Evolutionary conservation across 2,113 vertebrate species (phyloP), one percentile per base, ranked within the genome.

Genomic region (Caretta caretta): DNA sequence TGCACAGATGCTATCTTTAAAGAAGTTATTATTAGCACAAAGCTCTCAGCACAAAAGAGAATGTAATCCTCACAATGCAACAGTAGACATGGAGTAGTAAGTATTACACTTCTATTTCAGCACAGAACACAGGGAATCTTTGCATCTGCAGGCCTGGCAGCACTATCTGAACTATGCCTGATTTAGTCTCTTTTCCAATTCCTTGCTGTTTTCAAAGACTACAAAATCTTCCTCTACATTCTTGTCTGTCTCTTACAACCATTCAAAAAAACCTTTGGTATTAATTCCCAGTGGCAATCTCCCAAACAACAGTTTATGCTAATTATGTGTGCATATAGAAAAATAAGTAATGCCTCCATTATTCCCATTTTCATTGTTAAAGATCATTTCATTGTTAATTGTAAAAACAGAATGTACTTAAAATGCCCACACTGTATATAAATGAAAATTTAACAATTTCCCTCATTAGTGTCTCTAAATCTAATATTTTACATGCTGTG

Each of bases 401-500:
- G 11, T 56, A n/a, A 91, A 95, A 90, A 56, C 6, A 80, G 17
- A 69, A 80, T 81, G 57, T 48, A 54, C 48, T 92, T 93, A 11
- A 93, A 90, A 88, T 83, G 46, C 4, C 16, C 49, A 88, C 9
- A 31, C 14, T 84, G 38, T 88, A 82, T 78, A 76, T 4, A 89
- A 82, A 84, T 76, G 24, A 79, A 92, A 81, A 31, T 83, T 84
- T 86, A 89, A 90, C 78, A 80, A 84, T 50, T 62, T 86, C 10
- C 91, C 96, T 96, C 59, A 53, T 31, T 62, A 80, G 49, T 46
- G 48, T 22, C 81, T 91, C 90, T 91, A 82, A 50, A 90, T 65
- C 85, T 90, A 93, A 92, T 90, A 90, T 59, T 93, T 92, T 50
- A 27, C 0, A 1, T 11, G 13, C 48, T 83, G 35, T 86, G 54